phyloP scores from a whole-genome alignment of 2,888 invertebrate genomes.

The Pammene aurita region DNA sequence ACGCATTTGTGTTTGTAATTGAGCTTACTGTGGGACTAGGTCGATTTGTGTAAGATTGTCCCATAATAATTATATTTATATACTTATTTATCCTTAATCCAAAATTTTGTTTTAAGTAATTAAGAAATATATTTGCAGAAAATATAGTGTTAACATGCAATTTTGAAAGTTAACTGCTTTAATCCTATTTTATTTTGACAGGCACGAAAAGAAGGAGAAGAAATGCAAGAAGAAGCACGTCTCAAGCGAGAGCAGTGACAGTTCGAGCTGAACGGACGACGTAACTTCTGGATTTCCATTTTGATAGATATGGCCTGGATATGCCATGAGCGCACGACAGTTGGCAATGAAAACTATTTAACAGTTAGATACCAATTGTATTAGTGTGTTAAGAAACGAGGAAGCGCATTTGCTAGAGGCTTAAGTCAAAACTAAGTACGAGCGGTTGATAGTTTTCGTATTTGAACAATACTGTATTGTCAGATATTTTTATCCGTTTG shows the following conservation, averaged over 20 bases:
- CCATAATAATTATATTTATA: too few relatives aligned
- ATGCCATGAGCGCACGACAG: constrained; percentile 2
- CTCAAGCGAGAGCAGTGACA: constrained; percentile 64
- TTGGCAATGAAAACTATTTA: constrained; percentile 1
- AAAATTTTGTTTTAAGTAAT: too few relatives aligned
- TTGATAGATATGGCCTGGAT: constrained; percentile 4
- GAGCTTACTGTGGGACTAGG: too few relatives aligned
- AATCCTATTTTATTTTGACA: constrained; percentile 20
- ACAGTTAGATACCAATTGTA: not conserved
- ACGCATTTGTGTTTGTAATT: too few relatives aligned
- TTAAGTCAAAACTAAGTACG: not conserved
- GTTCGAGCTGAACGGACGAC: constrained; percentile 66
- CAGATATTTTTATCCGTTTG: not conserved
- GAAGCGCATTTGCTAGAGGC: not conserved
- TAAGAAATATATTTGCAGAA: too few relatives aligned
- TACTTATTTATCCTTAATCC: too few relatives aligned
- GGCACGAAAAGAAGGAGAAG: constrained; percentile 52
- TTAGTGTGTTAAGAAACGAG: not conserved
- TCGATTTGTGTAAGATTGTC: too few relatives aligned
- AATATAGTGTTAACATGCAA: too few relatives aligned
- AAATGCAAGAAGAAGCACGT: constrained; percentile 64
- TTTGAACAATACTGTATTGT: not conserved
- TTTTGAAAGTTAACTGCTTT: too few relatives aligned
- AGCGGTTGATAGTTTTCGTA: not conserved
- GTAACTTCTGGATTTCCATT: constrained; percentile 24